A percentile compares a stretch with the other conserved stretches of the same genome.
phyloP scores from a whole-genome alignment of 2,113 vertebrate genomes.

The Pristiophorus japonicus region DNA sequence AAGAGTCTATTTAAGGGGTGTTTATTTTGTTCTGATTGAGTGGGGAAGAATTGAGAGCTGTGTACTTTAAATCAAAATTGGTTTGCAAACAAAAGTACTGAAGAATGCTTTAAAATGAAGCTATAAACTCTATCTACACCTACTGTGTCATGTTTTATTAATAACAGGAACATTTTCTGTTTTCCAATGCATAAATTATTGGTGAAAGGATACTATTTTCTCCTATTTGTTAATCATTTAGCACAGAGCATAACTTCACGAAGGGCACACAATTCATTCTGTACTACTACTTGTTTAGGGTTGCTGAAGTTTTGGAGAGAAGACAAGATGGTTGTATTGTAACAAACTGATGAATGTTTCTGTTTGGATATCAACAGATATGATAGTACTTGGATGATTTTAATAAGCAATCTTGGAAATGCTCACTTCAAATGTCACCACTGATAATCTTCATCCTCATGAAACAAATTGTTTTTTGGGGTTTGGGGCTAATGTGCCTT shows the following conservation, averaged over 20 bases:
- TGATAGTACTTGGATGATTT: constrained; percentile 68
- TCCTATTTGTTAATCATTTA: background rate
- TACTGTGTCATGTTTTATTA: background rate
- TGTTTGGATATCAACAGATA: constrained; percentile 69
- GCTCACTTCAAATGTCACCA: constrained; percentile 55
- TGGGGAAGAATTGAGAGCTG: background rate
- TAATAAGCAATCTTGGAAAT: constrained; percentile 69
- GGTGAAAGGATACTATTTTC: background rate
- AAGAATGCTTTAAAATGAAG: background rate
- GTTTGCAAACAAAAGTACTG: background rate
- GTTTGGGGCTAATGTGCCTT: constrained; percentile 73
- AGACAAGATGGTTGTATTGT: constrained; percentile 62
- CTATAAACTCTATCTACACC: too few species aligned
- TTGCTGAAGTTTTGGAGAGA: constrained; percentile 39
- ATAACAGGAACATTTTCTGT: background rate
- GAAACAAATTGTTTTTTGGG: constrained; percentile 54
- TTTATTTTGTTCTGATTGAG: background rate
- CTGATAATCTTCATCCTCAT: constrained; percentile 38
- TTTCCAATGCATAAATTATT: background rate
- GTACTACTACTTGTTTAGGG: background rate
- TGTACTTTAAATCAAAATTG: background rate
- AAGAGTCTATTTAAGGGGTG: background rate
- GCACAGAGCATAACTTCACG: background rate
- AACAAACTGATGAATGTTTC: constrained; percentile 63
- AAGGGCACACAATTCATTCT: background rate